A percentile compares a stretch with the other conserved stretches of the same genome.
These are phyloP conservation scores for Incurvaria masculella DNA, from an alignment of 2,888 invertebrate genomes.

Conservation along the genomic window DNA sequence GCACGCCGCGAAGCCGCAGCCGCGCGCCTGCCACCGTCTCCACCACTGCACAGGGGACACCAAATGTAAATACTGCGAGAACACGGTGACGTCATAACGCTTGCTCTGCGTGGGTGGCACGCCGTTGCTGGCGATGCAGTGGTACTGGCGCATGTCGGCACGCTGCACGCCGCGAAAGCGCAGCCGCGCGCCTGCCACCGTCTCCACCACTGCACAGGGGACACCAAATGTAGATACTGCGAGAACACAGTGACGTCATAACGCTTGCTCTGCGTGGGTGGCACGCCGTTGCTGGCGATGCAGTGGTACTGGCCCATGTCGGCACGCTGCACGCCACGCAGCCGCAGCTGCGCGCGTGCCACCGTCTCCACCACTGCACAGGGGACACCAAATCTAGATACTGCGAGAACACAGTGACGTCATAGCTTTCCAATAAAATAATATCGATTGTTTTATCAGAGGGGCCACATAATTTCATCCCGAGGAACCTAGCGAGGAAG, in stretches of 20 bases:
- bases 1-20: background rate
- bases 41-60: background rate
- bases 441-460: too few relatives aligned
- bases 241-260: conserved; percentile 79
- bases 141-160: conserved; percentile 80
- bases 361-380: conserved; percentile 60
- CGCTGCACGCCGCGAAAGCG: conserved; percentile 69
- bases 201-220: conserved; percentile 56
- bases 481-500: too few relatives aligned
- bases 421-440: too few relatives aligned
- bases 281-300: conserved; percentile 80
- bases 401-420: too few relatives aligned
- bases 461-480: too few relatives aligned
- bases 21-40: background rate
- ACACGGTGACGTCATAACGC: conserved; percentile 74
- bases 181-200: conserved; percentile 68
- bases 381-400: too few relatives aligned
- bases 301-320: conserved; percentile 87
- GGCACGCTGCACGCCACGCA: conserved; percentile 69
- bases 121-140: conserved; percentile 82
- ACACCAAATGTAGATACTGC: too few relatives aligned
- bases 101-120: conserved; percentile 82
- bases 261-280: conserved; percentile 78
- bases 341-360: conserved; percentile 66
- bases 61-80: conserved; percentile 82